Conservation (phyloP, 2,797 vertebrate genomes). For the Potorous gilbertii region DNA sequence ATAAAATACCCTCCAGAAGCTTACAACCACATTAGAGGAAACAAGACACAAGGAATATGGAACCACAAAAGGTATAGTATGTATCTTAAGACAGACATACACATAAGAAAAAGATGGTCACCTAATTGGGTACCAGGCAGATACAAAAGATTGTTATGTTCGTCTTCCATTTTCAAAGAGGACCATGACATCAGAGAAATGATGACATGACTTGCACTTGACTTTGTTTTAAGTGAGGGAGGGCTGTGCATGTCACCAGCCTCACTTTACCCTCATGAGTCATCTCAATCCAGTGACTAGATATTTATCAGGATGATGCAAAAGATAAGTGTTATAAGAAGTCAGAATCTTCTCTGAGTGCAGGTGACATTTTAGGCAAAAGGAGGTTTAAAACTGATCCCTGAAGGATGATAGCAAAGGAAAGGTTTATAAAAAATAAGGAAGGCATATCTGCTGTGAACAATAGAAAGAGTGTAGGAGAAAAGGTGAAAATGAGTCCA, state of each 20-base stretch:
- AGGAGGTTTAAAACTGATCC: neutral
- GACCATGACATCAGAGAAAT: no score
- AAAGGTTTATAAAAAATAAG: neutral
- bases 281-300: no score
- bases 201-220: no score
- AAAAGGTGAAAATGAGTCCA: neutral
- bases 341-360: neutral
- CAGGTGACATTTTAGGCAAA: neutral
- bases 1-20: neutral
- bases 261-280: no score
- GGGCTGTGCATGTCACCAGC: no score
- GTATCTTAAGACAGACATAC: neutral
- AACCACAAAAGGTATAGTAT: neutral
- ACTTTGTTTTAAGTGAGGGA: no score
- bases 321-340: neutral
- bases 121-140: neutral
- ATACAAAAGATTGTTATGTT: neutral
- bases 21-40: neutral
- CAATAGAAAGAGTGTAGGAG: neutral
- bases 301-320: neutral
- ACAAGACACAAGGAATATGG: neutral
- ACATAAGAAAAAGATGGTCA: neutral
- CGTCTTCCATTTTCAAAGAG: no score
- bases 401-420: neutral
- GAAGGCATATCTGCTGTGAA: neutral